Evolutionary conservation across 1,140 invertebrate genomes (phyloP).

Genomic region (Temnothorax nylanderi): DNA sequence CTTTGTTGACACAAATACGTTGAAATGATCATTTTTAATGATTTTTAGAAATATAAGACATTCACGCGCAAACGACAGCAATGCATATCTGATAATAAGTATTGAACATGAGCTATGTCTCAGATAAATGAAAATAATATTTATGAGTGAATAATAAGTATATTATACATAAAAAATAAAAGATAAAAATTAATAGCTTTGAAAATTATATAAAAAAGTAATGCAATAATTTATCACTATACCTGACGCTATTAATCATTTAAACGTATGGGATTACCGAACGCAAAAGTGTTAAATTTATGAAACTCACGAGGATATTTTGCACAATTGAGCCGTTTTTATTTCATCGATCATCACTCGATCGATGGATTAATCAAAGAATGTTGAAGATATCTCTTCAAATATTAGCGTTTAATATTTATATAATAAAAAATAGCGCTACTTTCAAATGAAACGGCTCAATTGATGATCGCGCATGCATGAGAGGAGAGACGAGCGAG

Average conservation of each 20-base stretch:
- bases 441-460: constrained; percentile 35
- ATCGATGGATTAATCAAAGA: background rate
- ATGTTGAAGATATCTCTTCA: background rate
- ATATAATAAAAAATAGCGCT: no score
- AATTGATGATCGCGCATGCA: constrained; percentile 69
- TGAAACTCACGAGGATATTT: background rate
- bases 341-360: background rate
- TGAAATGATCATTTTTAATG: background rate
- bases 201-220: background rate
- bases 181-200: background rate
- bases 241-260: background rate
- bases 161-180: background rate
- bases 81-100: background rate
- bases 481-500: constrained; percentile 52
- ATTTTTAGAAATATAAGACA: background rate
- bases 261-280: background rate
- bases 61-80: background rate
- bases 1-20: background rate
- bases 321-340: constrained; percentile 23
- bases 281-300: background rate
- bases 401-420: background rate
- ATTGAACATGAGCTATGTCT: background rate
- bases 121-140: background rate
- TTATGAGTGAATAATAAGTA: background rate
- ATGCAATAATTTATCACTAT: background rate